Conservation (phyloP, 2,888 invertebrate species). For the Meghimatium bilineatum region DNA sequence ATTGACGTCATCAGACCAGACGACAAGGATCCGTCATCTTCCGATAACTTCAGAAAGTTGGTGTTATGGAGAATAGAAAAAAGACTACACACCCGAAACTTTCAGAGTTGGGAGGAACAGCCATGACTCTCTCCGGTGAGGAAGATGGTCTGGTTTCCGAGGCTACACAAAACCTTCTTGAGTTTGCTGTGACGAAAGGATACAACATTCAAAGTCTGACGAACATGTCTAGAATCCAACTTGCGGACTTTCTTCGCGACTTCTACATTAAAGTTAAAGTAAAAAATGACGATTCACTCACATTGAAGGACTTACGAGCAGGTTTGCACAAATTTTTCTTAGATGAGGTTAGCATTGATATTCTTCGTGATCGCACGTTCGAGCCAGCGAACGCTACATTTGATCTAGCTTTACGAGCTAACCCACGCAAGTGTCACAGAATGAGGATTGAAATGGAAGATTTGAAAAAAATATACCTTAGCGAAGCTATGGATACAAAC, state of each 20-base stretch:
- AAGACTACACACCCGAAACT: constrained; percentile 45
- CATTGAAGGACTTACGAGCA: constrained; percentile 59
- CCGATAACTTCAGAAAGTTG: constrained; percentile 38
- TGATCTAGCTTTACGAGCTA: constrained; percentile 59
- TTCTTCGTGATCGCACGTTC: constrained; percentile 61
- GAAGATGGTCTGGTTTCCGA: constrained; percentile 50
- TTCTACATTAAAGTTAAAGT: constrained; percentile 64
- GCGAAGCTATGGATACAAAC: constrained; percentile 65
- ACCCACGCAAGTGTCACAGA: constrained; percentile 63
- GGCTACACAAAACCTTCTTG: constrained; percentile 56
- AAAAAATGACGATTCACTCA: constrained; percentile 55
- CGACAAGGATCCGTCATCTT: constrained; percentile 47
- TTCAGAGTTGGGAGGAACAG: constrained; percentile 35
- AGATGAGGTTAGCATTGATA: constrained; percentile 63
- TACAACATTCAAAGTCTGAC: constrained; percentile 62
- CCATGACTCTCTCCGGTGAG: constrained; percentile 54
- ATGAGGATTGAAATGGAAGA: constrained; percentile 67
- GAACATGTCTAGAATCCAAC: constrained; percentile 60
- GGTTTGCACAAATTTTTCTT: constrained; percentile 66
- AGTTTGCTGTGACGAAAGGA: constrained; percentile 64
- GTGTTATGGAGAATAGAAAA: constrained; percentile 52
- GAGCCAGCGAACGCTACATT: constrained; percentile 62
- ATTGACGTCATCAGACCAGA: constrained; percentile 53
- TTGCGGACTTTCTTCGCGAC: constrained; percentile 66
- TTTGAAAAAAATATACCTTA: constrained; percentile 66